Evolutionary conservation across 2,113 vertebrate genomes (phyloP), one percentile per base, ranked within the genome.

Genomic region (Myotis brandtii): DNA sequence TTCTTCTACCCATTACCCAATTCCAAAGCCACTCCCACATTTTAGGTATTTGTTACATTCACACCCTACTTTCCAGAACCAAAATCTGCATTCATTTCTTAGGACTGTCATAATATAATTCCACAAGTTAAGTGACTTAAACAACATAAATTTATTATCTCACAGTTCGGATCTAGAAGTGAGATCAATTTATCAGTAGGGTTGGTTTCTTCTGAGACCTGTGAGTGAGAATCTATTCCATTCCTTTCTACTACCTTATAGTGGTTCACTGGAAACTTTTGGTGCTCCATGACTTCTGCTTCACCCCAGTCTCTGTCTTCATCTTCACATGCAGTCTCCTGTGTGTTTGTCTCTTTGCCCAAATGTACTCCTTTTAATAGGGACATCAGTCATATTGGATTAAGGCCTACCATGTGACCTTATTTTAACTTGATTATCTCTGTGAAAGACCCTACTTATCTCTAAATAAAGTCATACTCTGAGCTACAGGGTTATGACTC

Each of bases 51-150:
- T 92, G 14, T 66, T 85, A 85, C 14, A 75, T 34, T 18, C 66
- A 32, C 20, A 67, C 14, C 1, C 18, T 85, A 40, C 56, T 76
- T 85, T 40, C 30, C 70, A 40, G 37, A 66, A 67, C 3, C 27
- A 85, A 76, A 32, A 85, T 66, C 56, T 76, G 43, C 50, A 85
- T 92, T 84, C n/a, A 54, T 92, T 92, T 43, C 34, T 14, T 43
- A 76, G 20, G 54, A 64, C 2, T 43, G 5, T 16, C 72, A 32
- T 50, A 64, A 69, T 25, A 82, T 43, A 88, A 16, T 89, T 75
- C 46, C 25, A 81, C 27, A 2, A 10, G 40, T 54, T 59, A 80
- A 40, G 66, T 81, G 67, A 9, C 32, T 81, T 81, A 70, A 80
- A 32, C 37, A 93, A 93, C 54, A 30, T 66, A 76, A 75, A 25